Conservation (phyloP, 2,113 vertebrate genomes). For the Erythrocebus patas region DNA sequence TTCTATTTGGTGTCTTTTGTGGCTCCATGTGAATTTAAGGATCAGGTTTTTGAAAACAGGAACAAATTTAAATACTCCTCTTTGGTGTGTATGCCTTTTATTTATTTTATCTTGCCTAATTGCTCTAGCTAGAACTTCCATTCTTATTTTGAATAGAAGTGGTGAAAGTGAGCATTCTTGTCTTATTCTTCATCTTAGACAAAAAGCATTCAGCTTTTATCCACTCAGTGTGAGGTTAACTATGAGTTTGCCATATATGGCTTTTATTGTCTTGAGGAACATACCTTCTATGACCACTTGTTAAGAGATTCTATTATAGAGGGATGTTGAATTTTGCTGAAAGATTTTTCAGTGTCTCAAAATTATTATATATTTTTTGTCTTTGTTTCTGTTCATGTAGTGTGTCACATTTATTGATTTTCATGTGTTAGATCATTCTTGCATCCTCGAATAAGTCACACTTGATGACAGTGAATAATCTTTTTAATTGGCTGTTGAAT, state of each 20-base stretch:
- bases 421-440: neutral
- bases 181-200: neutral
- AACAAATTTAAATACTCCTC: neutral
- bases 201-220: neutral
- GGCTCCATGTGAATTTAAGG: neutral
- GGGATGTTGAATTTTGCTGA: neutral
- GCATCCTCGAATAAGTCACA: neutral
- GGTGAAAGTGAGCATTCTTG: neutral
- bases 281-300: neutral
- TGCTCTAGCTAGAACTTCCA: neutral
- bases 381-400: neutral
- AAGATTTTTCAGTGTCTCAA: neutral
- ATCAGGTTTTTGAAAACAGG: too few species aligned
- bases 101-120: neutral
- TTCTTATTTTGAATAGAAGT: neutral
- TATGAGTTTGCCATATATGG: neutral
- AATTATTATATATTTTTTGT: neutral
- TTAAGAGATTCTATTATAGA: neutral
- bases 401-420: neutral
- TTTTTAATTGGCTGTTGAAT: neutral
- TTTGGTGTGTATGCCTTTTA: neutral
- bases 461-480: neutral
- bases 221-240: neutral
- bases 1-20: neutral
- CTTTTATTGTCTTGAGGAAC: neutral